Percentiles rank a stretch among this genome's conserved stretches.
Evolutionary conservation across 2,113 vertebrate species (phyloP).

Genomic region (Ceyx melanurus): DNA sequence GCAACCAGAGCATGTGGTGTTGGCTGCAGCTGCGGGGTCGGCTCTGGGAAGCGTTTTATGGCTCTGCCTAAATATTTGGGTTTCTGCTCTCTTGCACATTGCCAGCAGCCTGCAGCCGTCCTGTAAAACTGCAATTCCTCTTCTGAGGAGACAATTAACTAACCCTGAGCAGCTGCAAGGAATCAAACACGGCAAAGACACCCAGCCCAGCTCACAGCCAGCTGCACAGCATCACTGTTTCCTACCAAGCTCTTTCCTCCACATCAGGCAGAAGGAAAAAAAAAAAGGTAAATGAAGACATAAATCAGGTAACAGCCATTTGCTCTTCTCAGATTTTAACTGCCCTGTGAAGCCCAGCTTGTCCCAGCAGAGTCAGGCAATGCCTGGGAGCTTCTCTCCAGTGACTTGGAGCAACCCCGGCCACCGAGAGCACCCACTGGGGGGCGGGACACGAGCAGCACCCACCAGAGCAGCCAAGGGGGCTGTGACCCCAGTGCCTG

Average conservation of each 20-base stretch:
- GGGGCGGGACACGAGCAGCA: neutral
- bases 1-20: accelerated
- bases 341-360: neutral
- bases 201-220: neutral
- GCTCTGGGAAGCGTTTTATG: neutral
- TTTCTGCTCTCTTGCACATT: constrained; percentile 12
- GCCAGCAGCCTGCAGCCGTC: neutral
- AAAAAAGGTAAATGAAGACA: neutral
- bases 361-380: accelerated
- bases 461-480: neutral
- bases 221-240: neutral
- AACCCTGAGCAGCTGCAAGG: constrained; percentile 8
- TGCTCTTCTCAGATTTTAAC: neutral
- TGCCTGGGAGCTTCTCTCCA: neutral
- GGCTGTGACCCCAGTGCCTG: too few species aligned
- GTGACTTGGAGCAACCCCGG: neutral
- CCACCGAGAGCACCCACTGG: neutral
- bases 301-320: neutral
- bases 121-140: neutral
- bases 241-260: neutral
- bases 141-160: constrained; percentile 17
- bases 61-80: constrained; percentile 51
- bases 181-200: neutral
- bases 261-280: neutral
- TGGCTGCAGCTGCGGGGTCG: neutral